A percentile compares a stretch with the other conserved stretches of the same genome.
Conservation (phyloP, 2,888 invertebrate species). For the Sphaeridia pumilis region DNA sequence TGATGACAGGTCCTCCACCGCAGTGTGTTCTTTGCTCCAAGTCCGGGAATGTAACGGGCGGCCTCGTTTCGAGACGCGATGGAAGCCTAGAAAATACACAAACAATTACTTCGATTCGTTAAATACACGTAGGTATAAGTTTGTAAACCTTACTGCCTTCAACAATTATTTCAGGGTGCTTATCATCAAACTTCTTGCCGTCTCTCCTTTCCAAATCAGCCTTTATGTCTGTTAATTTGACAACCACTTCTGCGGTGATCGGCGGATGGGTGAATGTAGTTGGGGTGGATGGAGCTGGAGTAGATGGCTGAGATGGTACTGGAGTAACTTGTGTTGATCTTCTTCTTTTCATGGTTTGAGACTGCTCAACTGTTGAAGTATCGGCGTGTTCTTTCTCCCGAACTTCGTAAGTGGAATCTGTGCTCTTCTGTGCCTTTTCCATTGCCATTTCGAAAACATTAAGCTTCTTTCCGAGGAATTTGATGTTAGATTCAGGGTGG, state of each 20-base stretch:
- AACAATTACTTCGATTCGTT: not conserved
- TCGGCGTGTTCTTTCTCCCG: constrained; percentile 39
- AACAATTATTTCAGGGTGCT: not conserved
- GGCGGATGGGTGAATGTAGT: no score
- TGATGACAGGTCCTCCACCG: not conserved
- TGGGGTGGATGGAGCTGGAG: not conserved
- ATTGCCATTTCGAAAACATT: constrained; percentile 77
- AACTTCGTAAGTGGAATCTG: constrained; percentile 46
- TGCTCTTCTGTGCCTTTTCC: constrained; percentile 47
- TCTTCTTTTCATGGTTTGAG: not conserved
- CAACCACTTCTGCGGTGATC: no score
- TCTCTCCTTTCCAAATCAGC: no score
- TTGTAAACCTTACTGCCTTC: not conserved
- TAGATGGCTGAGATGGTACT: no score
- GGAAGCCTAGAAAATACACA: no score
- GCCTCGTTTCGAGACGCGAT: not conserved
- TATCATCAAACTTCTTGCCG: not conserved
- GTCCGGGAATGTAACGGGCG: not conserved
- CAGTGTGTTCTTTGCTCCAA: not conserved
- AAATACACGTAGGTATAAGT: no score
- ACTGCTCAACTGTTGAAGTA: not conserved
- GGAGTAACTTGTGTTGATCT: not conserved
- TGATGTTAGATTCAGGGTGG: constrained; percentile 62
- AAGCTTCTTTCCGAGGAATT: constrained; percentile 59
- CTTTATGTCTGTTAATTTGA: not conserved